Base-by-base conservation (phyloP, 2,888 invertebrate genomes). In the Craniophora ligustri region DNA sequence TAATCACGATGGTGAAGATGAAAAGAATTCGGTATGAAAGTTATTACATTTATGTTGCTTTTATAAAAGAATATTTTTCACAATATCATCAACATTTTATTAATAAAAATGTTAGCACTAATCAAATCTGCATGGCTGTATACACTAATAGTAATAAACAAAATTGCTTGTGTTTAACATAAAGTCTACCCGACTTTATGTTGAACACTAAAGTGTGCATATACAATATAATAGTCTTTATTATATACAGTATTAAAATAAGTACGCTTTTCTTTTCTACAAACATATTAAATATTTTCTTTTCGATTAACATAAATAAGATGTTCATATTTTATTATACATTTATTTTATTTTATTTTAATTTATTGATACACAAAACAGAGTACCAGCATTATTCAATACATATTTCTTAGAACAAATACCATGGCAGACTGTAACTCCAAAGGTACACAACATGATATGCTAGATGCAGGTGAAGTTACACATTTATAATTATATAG, bases 101-200 rank as follows among this genome's bases (percentile, higher is more conserved):
- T 46, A 41, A 64, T 47, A 40, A 60, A 55, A 47, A 30, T 28
- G 0, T 23, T 28, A 64, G 57, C 13, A 19, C 32, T 38, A 56
- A 35, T 46, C 35, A 59, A 45, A 59, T 47, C 28, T 57, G 15
- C 3, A 18, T 36, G 35, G 28, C n/a, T n/a, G 11, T 54, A 2
- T 38, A 19, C 19, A n/a, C n/a, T n/a, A n/a, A n/a, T n/a, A n/a
- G n/a, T 39, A 56, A 42, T 64, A 42, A 64, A 57, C 15, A 8
- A 38, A 64, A 64, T 46, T 28, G 14, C 39, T 40, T 2, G 41
- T 44, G 30, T 64, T 46, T 14, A 21, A 21, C 28, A 6, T 1
- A 11, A 19, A 46, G 47, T 56, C 57, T n/a, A n/a, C n/a, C n/a
- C n/a, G n/a, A n/a, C n/a, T n/a, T n/a, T n/a, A n/a, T n/a, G n/a